These are phyloP conservation scores for Erythrocercus mccallii DNA, from an alignment of 2,113 vertebrate species.

Conservation along the genomic window DNA sequence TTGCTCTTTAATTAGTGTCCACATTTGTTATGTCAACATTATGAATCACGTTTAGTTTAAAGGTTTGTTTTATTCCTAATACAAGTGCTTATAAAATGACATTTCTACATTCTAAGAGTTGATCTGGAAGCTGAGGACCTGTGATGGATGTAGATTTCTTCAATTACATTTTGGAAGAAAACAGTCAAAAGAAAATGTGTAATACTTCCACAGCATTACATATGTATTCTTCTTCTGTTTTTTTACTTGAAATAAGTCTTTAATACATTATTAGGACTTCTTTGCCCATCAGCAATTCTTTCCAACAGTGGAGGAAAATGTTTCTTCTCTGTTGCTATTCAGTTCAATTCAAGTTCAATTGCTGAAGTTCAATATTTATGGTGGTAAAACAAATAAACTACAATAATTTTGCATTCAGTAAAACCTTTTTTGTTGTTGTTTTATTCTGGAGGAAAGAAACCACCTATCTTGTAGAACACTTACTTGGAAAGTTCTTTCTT, in stretches of 20 bases:
- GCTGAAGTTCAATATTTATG: background rate
- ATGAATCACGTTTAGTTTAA: constrained; percentile 71
- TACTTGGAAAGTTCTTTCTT: background rate
- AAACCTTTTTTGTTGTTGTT: background rate
- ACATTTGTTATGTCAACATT: constrained; percentile 83
- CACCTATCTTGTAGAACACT: background rate
- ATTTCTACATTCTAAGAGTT: constrained; percentile 66
- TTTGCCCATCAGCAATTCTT: background rate
- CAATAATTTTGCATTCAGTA: background rate
- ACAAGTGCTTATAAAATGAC: constrained; percentile 71
- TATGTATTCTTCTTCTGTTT: background rate
- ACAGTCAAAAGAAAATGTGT: background rate
- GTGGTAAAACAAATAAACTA: background rate
- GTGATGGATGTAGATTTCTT: background rate
- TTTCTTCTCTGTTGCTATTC: background rate
- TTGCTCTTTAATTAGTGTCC: constrained; percentile 82
- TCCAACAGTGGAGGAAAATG: background rate
- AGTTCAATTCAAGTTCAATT: too few relatives aligned
- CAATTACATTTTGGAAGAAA: background rate
- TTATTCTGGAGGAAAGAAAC: background rate
- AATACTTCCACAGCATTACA: background rate
- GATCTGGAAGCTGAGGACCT: background rate
- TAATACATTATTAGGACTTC: background rate
- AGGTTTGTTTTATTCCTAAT: constrained; percentile 50
- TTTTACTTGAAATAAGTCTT: background rate